Conservation (phyloP, 2,797 vertebrate species). For the Mionectes olivaceus region DNA sequence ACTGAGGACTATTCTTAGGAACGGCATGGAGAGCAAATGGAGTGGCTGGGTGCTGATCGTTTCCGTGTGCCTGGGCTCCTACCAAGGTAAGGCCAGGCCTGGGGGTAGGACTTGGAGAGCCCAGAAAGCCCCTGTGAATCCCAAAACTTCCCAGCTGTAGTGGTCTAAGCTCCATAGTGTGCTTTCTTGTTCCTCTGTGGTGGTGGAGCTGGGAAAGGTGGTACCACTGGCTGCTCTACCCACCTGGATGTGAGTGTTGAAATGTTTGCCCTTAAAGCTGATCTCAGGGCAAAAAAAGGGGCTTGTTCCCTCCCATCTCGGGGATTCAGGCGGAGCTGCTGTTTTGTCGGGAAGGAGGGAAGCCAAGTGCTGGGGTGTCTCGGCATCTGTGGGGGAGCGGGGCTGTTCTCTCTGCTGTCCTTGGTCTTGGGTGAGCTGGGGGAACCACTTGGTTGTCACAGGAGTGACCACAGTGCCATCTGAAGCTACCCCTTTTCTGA, state of each 20-base stretch:
- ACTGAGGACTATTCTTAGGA: slow-evolving; percentile 34
- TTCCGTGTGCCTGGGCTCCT: slow-evolving; percentile 67
- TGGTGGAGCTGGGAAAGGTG: neutral
- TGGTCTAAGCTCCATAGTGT: fast-evolving
- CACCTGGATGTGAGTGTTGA: fast-evolving
- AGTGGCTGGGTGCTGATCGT: slow-evolving; percentile 71
- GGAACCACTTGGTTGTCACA: fast-evolving
- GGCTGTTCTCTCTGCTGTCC: neutral
- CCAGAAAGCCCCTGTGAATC: neutral
- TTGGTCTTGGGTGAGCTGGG: fast-evolving
- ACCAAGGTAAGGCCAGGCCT: slow-evolving; percentile 76
- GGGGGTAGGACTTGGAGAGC: neutral
- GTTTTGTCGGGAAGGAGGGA: neutral
- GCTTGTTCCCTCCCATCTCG: neutral
- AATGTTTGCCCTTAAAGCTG: neutral
- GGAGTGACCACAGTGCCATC: fast-evolving
- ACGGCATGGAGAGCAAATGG: slow-evolving; percentile 55
- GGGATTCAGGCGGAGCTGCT: fast-evolving
- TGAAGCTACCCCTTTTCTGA: neutral
- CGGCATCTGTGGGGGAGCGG: fast-evolving
- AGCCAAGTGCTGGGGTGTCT: fast-evolving
- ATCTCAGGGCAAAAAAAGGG: neutral
- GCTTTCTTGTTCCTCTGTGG: fast-evolving
- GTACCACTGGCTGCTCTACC: neutral
- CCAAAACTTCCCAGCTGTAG: neutral